Base-by-base conservation (phyloP, 2,113 vertebrate genomes). In the Passer domesticus region DNA sequence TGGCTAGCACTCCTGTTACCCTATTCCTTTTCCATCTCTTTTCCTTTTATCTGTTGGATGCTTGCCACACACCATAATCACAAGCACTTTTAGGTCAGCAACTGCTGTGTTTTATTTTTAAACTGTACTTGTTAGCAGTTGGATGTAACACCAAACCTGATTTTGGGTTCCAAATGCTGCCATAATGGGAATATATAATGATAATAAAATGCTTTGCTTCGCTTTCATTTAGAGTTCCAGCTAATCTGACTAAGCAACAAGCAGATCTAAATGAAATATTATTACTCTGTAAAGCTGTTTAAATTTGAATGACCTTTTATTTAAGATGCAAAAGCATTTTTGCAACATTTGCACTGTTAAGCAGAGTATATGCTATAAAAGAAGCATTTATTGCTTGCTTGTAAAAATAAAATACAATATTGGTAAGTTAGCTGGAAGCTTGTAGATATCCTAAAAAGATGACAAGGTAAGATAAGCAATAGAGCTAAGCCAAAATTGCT, bases 51-150 rank as follows among this genome's bases (percentile, higher is more conserved):
- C 81, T 81, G 76, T 83, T 89, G 95, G 91, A 90, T 95, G 70
- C 62, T 85, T 90, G 90, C 90, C 10, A 19, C 69, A 56, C 60
- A 13, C 80, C 87, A 13, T 92, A 93, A 95, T 93, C 80, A 84
- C 68, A 56, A 75, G 66, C 86, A 92, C 83, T 96, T 95, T 70
- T 77, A 88, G 94, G 95, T 92, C 92, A 96, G 82, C 4, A 7
- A 77, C 90, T 94, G 94, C 85, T 91, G 94, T 55, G 81, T 89
- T 92, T 87, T 94, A 80, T 96, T 95, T 94, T 95, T 91, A 83
- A 92, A 77, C 79, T 74, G 33, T 50, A 35, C 90, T 94, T 83
- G 63, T 91, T 95, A 90, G 82, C 82, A 83, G 87, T 70, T 88
- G 87, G 91, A 89, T 6, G 2, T 87, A 62, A 58, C 72, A 77